phyloP scores from a whole-genome alignment of 2,113 vertebrate species.

The Hydrolagus affinis region DNA sequence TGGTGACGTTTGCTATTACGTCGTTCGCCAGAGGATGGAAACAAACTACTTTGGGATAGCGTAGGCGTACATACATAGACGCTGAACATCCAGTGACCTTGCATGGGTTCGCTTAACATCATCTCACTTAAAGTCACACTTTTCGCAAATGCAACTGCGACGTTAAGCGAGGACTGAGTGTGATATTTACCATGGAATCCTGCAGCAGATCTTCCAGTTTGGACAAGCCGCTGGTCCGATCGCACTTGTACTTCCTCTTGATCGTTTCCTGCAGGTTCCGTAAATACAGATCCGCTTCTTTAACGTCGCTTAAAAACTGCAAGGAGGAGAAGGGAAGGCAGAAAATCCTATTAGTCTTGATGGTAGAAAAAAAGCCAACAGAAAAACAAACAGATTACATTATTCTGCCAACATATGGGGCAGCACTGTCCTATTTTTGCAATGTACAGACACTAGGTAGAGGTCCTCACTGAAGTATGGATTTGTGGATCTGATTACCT shows the following conservation, averaged over 20 bases:
- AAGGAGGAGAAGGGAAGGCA: neutral
- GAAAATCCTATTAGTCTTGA: neutral
- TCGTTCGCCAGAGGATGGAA: no score
- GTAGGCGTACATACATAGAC: no score
- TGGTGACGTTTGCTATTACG: no score
- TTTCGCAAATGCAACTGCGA: no score
- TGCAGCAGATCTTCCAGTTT: conserved; percentile 91
- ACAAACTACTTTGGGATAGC: no score
- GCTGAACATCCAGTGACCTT: no score
- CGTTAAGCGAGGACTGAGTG: no score
- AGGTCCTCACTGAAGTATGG: neutral
- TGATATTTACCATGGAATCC: conserved; percentile 82
- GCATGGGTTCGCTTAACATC: no score
- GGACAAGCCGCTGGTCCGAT: conserved; percentile 76
- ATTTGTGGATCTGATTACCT: neutral
- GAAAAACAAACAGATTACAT: neutral
- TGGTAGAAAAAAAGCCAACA: neutral
- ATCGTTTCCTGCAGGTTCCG: conserved; percentile 88
- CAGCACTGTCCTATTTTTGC: neutral
- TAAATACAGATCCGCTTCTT: conserved; percentile 80
- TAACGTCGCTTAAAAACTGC: conserved; percentile 82
- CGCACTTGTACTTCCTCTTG: conserved; percentile 87
- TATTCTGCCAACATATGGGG: neutral
- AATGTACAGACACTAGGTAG: no score
- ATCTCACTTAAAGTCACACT: no score